Conservation (phyloP, 2,797 vertebrate species). For the Phrynocephalus vlangalii region DNA sequence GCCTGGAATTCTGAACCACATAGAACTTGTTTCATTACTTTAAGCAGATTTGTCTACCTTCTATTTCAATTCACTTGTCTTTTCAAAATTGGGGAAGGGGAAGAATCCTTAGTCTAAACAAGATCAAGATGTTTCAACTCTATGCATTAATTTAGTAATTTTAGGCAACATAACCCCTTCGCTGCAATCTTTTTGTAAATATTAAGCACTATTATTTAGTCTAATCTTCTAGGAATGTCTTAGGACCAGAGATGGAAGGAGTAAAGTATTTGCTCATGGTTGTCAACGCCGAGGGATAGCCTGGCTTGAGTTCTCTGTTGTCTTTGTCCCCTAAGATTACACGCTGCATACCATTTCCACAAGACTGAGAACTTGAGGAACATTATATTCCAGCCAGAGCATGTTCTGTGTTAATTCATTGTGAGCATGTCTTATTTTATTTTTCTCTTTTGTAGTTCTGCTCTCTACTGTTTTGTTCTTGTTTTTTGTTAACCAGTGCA, state of each 20-base stretch:
- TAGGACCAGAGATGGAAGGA: constrained; percentile 22
- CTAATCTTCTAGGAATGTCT: constrained; percentile 42
- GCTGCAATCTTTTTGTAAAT: constrained; percentile 13
- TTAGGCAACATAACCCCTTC: neutral
- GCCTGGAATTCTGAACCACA: constrained; percentile 35
- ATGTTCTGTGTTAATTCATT: neutral
- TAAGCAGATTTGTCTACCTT: constrained; percentile 34
- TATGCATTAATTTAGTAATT: constrained; percentile 20
- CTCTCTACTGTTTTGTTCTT: neutral
- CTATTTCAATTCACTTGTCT: neutral
- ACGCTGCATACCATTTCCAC: constrained; percentile 11
- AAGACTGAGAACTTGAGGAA: neutral
- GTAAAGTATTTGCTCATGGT: constrained; percentile 20
- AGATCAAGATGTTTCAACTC: constrained; percentile 22
- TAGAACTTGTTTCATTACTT: constrained; percentile 39
- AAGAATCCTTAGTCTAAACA: constrained; percentile 32
- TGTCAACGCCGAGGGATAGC: constrained; percentile 38
- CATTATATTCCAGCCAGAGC: neutral
- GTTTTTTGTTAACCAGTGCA: no score
- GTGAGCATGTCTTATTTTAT: neutral
- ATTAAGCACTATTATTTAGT: constrained; percentile 49
- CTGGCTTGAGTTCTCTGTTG: constrained; percentile 12
- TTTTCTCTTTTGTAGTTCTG: neutral
- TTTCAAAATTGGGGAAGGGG: constrained; percentile 34
- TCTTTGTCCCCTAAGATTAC: constrained; percentile 30